A percentile compares a stretch with the other conserved stretches of the same genome.
phyloP scores from a whole-genome alignment of 2,113 vertebrate species.

The Ifrita kowaldi region DNA sequence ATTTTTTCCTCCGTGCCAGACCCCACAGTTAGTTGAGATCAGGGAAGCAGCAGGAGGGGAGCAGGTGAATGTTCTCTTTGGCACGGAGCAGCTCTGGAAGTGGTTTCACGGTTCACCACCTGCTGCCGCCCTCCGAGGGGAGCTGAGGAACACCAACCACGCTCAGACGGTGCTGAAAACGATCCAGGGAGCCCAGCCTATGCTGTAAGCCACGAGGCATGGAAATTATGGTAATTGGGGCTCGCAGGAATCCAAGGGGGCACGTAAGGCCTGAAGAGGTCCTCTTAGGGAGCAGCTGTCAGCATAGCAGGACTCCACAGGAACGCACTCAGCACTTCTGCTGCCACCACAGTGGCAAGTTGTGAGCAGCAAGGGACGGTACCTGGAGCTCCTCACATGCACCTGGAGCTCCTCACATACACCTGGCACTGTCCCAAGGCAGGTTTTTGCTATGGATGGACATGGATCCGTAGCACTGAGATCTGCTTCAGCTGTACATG shows the following conservation, averaged over 20 bases:
- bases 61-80: background rate
- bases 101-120: background rate
- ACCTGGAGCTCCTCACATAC: background rate
- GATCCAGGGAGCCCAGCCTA: background rate
- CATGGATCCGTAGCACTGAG: fast-evolving
- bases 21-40: background rate
- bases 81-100: background rate
- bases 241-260: background rate
- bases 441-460: background rate
- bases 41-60: background rate
- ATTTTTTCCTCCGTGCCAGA: background rate
- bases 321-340: fast-evolving
- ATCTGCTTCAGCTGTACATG: background rate
- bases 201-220: background rate
- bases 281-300: background rate
- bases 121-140: background rate
- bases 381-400: background rate
- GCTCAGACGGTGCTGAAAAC: background rate
- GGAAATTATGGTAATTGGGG: background rate
- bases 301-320: background rate
- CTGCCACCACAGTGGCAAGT: fast-evolving
- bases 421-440: background rate
- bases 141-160: background rate
- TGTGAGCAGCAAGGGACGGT: background rate
- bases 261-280: background rate